Evolutionary conservation across 2,113 vertebrate species (phyloP).

Genomic region (Ammodytes dubius): DNA sequence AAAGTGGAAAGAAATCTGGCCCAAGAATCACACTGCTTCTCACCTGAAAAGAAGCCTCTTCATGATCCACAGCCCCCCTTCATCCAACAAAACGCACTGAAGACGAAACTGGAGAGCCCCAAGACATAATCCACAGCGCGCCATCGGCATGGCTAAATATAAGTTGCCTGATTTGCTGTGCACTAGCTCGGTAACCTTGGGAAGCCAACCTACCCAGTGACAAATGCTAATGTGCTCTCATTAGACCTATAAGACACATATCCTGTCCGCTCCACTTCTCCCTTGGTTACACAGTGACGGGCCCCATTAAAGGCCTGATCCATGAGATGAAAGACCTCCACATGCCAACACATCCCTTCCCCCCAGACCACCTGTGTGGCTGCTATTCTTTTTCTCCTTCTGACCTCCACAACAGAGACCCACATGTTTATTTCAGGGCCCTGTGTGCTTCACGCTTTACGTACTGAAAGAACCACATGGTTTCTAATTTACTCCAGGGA

Average conservation of each 20-base stretch:
- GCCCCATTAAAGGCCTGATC: constrained; percentile 53
- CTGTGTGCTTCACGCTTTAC: constrained; percentile 23
- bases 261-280: constrained; percentile 41
- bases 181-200: constrained; percentile 78
- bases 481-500: constrained; percentile 31
- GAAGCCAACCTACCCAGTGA: constrained; percentile 65
- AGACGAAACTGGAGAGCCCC: constrained; percentile 85
- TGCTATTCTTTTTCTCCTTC: constrained; percentile 42
- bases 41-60: constrained; percentile 72
- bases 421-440: constrained; percentile 56
- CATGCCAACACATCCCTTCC: constrained; percentile 47
- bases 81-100: constrained; percentile 75
- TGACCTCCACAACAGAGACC: constrained; percentile 63
- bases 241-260: constrained; percentile 67
- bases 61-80: constrained; percentile 56
- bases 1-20: constrained; percentile 27
- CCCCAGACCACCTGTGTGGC: constrained; percentile 52
- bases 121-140: constrained; percentile 83
- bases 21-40: constrained; percentile 51
- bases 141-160: constrained; percentile 86
- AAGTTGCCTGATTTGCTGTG: constrained; percentile 81
- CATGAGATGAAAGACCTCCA: constrained; percentile 49
- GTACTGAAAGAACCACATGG: neutral
- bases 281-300: constrained; percentile 32
- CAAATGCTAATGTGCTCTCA: constrained; percentile 64